Percentiles rank a stretch among this genome's conserved stretches.
Evolutionary conservation across 2,113 vertebrate genomes (phyloP).

Genomic region (Vicugna pacos): DNA sequence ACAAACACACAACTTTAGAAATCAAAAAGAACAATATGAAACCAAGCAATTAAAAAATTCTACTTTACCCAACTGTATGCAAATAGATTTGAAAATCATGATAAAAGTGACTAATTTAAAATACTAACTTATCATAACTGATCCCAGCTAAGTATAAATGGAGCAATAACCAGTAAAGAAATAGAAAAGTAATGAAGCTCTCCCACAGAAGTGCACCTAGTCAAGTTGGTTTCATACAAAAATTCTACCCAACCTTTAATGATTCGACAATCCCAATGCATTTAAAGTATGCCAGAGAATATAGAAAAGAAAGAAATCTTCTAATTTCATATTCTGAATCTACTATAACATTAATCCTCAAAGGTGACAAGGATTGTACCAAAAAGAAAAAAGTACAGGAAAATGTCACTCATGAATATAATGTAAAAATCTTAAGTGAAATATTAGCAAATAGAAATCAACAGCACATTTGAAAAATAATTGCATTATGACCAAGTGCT

Average conservation of each 20-base stretch:
- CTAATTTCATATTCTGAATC: background rate
- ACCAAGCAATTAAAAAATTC: background rate
- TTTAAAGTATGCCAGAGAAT: background rate
- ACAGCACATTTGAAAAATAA: background rate
- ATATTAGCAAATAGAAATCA: background rate
- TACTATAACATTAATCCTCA: background rate
- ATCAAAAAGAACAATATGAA: background rate
- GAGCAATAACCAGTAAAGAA: background rate
- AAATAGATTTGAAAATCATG: constrained; percentile 26
- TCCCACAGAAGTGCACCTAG: too few species aligned
- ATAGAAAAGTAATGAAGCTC: background rate
- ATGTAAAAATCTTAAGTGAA: background rate
- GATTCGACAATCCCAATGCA: background rate
- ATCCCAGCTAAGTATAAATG: background rate
- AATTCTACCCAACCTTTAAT: background rate
- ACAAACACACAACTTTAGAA: background rate
- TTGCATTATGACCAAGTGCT: background rate
- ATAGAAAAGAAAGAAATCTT: constrained; percentile 19
- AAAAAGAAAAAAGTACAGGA: background rate
- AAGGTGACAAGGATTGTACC: background rate
- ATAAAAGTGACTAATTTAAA: background rate
- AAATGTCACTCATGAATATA: background rate
- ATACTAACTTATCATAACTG: background rate
- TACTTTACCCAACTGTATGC: background rate
- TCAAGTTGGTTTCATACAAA: background rate